Evolutionary conservation across 2,113 vertebrate species (phyloP), one percentile per base, ranked within the genome.

Genomic region (Sceloporus undulatus): DNA sequence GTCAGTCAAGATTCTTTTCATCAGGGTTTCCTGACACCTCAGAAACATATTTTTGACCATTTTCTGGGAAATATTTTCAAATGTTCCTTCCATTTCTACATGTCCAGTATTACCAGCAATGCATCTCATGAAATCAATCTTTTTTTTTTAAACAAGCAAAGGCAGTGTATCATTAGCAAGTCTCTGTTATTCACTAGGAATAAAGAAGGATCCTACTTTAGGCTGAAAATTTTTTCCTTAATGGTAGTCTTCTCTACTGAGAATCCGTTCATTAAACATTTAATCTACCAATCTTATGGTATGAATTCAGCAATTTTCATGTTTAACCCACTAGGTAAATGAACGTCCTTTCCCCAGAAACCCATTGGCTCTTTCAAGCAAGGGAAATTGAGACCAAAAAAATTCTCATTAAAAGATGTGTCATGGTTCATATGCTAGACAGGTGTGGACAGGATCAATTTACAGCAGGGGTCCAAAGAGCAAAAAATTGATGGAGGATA

Each of bases 401-500:
- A 74, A 87, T 74, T 81, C 86, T 87, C 86, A 87, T 87, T 87
- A 87, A 87, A 73, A 81, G 34, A 87, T 81, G 78, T 81, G 86
- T 87, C 79, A 87, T 74, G 86, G 86, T 87, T 81, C 86, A 87
- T 68, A 74, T 75, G 25, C 52, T 78, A 87, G 78, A 80, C 86
- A 87, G 78, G 78, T 87, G 78, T 81, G 70, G 86, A 87, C 68
- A 87, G 78, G 86, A 87, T 87, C 86, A 87, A 87, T 87, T 87
- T 87, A 87, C 78, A 81, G 86, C 86, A 62, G 79, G 54, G 79
- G 86, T 29, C 86, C 70, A 81, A 42, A 81, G 86, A 87, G 79
- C 86, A 87, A 78, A 34, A 81, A 87, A 81, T 42, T 87, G 86
- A 87, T 74, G 86, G 86, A 74, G 78, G 78, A 65, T 87, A 87